A percentile compares a stretch with the other conserved stretches of the same genome.
phyloP scores from a whole-genome alignment of 2,888 invertebrate species.

The Coleophora flavipennella region DNA sequence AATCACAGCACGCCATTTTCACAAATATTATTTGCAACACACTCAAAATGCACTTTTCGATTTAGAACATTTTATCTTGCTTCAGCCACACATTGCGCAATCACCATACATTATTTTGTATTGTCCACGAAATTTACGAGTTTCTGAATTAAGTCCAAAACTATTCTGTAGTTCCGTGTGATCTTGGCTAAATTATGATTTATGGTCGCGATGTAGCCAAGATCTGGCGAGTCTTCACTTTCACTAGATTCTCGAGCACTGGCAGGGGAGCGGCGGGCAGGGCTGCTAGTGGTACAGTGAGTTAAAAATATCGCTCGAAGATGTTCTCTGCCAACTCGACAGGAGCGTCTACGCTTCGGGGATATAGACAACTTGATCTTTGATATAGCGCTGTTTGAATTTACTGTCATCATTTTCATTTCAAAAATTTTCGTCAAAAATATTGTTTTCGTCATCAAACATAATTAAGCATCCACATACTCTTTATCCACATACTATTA shows the following conservation, averaged over 20 bases:
- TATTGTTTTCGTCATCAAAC: too few relatives aligned
- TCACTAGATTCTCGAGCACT: conserved; percentile 50
- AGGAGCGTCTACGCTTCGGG: conserved; percentile 37
- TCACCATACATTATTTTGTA: conserved; percentile 24
- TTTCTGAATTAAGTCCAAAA: conserved; percentile 15
- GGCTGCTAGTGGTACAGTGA: conserved; percentile 65
- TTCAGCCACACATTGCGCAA: conserved; percentile 47
- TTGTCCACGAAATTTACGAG: conserved; percentile 8
- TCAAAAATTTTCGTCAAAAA: too few relatives aligned
- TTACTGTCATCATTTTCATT: conserved; percentile 24
- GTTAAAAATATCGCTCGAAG: conserved; percentile 71
- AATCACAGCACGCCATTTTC: conserved; percentile 75
- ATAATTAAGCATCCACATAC: too few relatives aligned
- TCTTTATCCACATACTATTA: too few relatives aligned
- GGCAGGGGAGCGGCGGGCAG: conserved; percentile 58
- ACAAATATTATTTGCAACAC: conserved; percentile 26
- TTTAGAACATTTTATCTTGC: conserved; percentile 25
- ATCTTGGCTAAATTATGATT: conserved; percentile 20
- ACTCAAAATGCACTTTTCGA: conserved; percentile 42
- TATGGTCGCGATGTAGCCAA: conserved; percentile 24
- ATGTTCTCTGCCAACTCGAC: conserved; percentile 67
- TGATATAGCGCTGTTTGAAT: conserved; percentile 44
- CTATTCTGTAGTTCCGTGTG: conserved; percentile 20
- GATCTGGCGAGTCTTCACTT: conserved; percentile 50
- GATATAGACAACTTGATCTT: conserved; percentile 60